Evolutionary conservation across 2,797 vertebrate species (phyloP), one percentile per base, ranked within the genome.

Genomic region (Myripristis murdjan): DNA sequence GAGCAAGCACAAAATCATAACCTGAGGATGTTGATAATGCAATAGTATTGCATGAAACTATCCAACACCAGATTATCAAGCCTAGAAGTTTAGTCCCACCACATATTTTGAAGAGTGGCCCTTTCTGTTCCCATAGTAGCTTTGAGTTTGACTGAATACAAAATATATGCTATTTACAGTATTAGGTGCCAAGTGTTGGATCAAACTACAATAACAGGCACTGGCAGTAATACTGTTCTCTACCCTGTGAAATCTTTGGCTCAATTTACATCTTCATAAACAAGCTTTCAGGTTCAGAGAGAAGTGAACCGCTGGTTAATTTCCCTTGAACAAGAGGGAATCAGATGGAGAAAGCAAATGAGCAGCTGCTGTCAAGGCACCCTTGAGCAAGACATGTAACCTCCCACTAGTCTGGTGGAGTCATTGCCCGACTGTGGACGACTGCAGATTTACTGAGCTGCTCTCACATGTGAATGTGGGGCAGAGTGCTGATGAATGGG

Each of bases 1-100:
- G 66, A 79, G 24, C 24, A 56, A 69, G 55, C 48, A 63, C 15
- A 65, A 56, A 53, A 49, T 58, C 58, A 61, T 63, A 14, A 35
- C 60, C 54, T 35, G 2, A 4, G 7, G 4, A 52, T 26, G 33
- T 20, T 23, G 48, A 61, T 37, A 6, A 70, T 2, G 2, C 4
- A 22, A 47, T 20, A 8, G 33, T 35, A 8, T 31, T 6, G 6
- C 31, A 33, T 9, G 4, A 4, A 18, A 70, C 0, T 9, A 43
- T 48, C 37, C 9, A 16, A 31, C 35, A 18, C 41, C 11, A 44
- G 49, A 64, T 59, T 31, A 53, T 31, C 28, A 55, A 20, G 44
- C 24, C 51, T 9, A 0, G 8, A 55, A 20, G 44, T 24, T 51
- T 9, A 0, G 8, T 16, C 16, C 4, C 8, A 41, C 11, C 22